Conservation (phyloP, 1,140 invertebrate genomes). For the Drosophila micromelanica region DNA sequence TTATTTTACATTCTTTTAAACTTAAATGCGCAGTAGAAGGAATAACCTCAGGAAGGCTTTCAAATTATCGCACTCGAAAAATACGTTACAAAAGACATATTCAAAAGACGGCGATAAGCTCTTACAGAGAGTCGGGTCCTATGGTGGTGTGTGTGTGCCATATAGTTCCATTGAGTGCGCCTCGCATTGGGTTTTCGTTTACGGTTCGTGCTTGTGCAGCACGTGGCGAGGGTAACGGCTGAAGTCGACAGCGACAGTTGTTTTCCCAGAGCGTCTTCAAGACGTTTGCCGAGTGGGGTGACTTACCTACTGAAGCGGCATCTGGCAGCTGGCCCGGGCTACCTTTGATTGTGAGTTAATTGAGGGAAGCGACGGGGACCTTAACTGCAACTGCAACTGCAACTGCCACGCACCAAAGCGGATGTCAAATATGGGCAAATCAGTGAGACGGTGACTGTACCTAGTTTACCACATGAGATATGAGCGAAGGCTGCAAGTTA, state of each 20-base stretch:
- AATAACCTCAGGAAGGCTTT: neutral
- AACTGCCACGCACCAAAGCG: slow-evolving; percentile 71
- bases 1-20: neutral
- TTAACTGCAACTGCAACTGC: neutral
- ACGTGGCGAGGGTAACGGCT: slow-evolving; percentile 64
- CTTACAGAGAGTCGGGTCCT: neutral
- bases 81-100: slow-evolving; percentile 65
- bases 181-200: slow-evolving; percentile 30
- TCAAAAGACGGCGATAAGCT: slow-evolving; percentile 32
- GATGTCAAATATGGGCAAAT: slow-evolving; percentile 51
- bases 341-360: slow-evolving; percentile 73
- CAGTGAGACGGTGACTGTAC: slow-evolving; percentile 51
- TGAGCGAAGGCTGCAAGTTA: slow-evolving; percentile 12
- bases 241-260: slow-evolving; percentile 64
- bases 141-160: slow-evolving; percentile 54
- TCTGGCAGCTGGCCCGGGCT: slow-evolving; percentile 56
- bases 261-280: slow-evolving; percentile 81
- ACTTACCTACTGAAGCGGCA: slow-evolving; percentile 53
- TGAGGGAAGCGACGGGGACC: slow-evolving; percentile 34
- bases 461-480: slow-evolving; percentile 2
- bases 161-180: slow-evolving; percentile 71
- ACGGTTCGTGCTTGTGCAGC: slow-evolving; percentile 42
- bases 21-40: neutral
- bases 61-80: slow-evolving; percentile 12
- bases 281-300: slow-evolving; percentile 65